phyloP scores from a whole-genome alignment of 2,113 vertebrate species.

The Mus pahari region DNA sequence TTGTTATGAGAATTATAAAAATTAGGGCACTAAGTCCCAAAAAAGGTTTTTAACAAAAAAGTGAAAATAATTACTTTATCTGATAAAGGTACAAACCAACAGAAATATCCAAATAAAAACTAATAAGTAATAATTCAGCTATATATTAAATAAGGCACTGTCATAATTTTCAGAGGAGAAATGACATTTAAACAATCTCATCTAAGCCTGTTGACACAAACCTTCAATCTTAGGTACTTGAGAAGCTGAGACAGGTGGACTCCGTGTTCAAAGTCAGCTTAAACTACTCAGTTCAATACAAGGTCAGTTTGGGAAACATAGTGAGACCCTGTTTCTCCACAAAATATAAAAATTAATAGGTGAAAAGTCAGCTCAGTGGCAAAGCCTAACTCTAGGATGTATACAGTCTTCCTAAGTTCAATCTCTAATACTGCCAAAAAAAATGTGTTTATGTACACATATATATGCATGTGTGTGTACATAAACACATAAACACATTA shows the following conservation, averaged over 20 bases:
- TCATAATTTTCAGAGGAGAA: not conserved
- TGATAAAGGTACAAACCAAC: not conserved
- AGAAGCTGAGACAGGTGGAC: not conserved
- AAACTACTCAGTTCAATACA: not conserved
- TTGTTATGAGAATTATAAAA: not conserved
- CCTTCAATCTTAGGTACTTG: not conserved
- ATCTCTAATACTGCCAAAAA: not conserved
- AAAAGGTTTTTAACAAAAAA: not conserved
- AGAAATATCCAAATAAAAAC: not conserved
- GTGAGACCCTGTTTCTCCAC: not conserved
- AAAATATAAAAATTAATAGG: not conserved
- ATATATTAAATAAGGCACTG: not conserved
- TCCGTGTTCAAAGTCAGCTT: not conserved
- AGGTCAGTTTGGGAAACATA: not conserved
- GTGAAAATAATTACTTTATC: not conserved
- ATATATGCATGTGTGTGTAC: not conserved
- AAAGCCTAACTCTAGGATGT: not conserved
- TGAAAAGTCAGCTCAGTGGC: not conserved
- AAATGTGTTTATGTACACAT: not conserved
- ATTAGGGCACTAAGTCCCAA: not conserved
- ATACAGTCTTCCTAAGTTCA: not conserved
- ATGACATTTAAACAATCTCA: not conserved
- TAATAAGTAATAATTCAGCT: not conserved
- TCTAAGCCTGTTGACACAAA: not conserved
- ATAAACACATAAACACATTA: not conserved